Percentiles rank a stretch among this genome's conserved stretches.
Conservation (phyloP, 2,888 invertebrate genomes). For the Fragum whitleyi region DNA sequence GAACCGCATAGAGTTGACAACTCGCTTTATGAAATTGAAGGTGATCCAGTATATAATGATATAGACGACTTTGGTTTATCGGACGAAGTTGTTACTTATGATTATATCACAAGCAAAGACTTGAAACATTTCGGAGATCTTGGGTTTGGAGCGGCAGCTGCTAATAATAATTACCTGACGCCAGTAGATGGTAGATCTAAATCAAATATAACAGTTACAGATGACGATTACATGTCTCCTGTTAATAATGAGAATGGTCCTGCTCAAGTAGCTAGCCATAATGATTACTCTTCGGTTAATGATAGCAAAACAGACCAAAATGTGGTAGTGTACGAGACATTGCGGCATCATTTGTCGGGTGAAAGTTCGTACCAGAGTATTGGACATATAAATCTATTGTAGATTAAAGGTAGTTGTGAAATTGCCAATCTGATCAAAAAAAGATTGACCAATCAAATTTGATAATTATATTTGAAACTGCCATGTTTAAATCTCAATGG, state of each 20-base stretch:
- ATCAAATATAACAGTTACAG: not conserved
- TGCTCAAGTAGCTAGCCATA: not conserved
- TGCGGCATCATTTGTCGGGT: not conserved
- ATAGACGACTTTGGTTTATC: not conserved
- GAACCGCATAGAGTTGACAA: not conserved
- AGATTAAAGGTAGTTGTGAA: not conserved
- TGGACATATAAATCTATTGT: not conserved
- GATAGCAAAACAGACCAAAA: not conserved
- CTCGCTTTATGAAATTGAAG: not conserved
- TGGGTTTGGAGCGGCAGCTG: too few species aligned
- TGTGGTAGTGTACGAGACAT: not conserved
- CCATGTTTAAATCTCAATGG: too few species aligned
- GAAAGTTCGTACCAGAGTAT: not conserved
- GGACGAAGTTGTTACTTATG: not conserved
- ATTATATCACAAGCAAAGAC: not conserved
- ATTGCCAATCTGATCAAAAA: not conserved
- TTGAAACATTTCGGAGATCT: not conserved
- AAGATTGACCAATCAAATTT: too few species aligned
- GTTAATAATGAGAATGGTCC: not conserved
- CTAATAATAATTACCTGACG: too few species aligned
- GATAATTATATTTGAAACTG: too few species aligned
- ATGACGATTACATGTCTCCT: not conserved
- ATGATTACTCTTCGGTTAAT: not conserved
- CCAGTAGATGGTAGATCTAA: too few species aligned
- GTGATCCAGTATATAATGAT: not conserved